Evolutionary conservation across 2,888 invertebrate genomes (phyloP).

Genomic region (Rugalucina vietnamica): DNA sequence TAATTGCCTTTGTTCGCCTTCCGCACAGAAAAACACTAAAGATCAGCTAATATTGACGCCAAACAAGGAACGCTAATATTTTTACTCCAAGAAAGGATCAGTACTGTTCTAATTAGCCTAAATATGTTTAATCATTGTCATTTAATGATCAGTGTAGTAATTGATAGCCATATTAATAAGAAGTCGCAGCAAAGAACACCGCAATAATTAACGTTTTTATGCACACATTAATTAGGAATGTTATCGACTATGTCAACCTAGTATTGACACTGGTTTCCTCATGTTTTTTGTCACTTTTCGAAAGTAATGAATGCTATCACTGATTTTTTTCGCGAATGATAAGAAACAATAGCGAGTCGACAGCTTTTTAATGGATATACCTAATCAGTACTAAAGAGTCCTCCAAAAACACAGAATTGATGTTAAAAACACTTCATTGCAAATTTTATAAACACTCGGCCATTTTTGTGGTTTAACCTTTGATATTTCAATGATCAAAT

Average conservation of each 20-base stretch:
- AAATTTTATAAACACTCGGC: no score
- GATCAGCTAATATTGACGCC: background rate
- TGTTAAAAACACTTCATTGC: background rate
- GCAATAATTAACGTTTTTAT: slow-evolving; percentile 2
- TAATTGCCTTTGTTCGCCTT: background rate
- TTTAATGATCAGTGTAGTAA: background rate
- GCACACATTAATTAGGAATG: background rate
- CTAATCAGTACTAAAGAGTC: background rate
- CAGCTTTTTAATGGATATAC: background rate
- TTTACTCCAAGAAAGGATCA: background rate
- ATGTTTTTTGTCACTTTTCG: no score
- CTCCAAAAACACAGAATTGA: background rate
- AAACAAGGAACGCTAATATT: background rate
- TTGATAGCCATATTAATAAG: slow-evolving; percentile 4
- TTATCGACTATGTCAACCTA: no score
- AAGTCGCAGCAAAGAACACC: background rate
- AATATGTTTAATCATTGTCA: slow-evolving; percentile 6
- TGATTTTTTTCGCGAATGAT: background rate
- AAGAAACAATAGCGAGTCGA: background rate
- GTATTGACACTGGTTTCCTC: no score
- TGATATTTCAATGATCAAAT: no score
- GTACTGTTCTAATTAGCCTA: background rate
- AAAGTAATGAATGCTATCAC: no score
- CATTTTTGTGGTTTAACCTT: no score
- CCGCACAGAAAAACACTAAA: background rate